Evolutionary conservation across 2,113 vertebrate genomes (phyloP).

Genomic region (Bettongia penicillata): DNA sequence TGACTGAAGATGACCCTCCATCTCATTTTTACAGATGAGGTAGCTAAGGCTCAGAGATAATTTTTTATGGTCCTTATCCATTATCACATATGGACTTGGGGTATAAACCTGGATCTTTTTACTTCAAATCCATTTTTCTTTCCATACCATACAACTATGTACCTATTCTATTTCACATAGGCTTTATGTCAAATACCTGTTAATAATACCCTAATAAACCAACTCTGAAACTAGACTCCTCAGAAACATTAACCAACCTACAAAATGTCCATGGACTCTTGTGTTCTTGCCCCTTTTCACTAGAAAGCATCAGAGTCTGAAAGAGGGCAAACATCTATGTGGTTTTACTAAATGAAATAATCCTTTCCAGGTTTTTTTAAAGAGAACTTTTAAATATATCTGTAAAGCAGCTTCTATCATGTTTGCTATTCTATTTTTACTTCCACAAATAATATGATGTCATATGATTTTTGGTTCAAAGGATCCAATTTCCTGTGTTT

Average conservation of each 20-base stretch:
- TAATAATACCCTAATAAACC: background rate
- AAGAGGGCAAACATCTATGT: background rate
- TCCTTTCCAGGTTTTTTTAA: background rate
- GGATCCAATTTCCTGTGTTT: background rate
- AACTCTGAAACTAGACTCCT: background rate
- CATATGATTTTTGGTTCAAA: background rate
- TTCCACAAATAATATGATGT: background rate
- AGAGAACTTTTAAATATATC: background rate
- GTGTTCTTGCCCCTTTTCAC: background rate
- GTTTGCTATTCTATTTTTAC: background rate
- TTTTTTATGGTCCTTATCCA: background rate
- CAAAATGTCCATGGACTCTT: background rate
- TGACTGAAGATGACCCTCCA: too few species aligned
- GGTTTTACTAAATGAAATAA: background rate
- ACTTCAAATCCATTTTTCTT: background rate
- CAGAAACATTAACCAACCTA: background rate
- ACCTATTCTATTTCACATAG: background rate
- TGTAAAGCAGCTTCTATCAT: background rate
- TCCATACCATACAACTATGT: background rate
- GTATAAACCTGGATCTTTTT: background rate
- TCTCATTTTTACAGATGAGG: background rate
- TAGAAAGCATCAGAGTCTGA: background rate
- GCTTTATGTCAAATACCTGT: background rate
- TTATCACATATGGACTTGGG: background rate
- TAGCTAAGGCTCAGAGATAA: background rate